Conservation (phyloP, 2,797 vertebrate genomes). For the Halcyon smyrnensis region DNA sequence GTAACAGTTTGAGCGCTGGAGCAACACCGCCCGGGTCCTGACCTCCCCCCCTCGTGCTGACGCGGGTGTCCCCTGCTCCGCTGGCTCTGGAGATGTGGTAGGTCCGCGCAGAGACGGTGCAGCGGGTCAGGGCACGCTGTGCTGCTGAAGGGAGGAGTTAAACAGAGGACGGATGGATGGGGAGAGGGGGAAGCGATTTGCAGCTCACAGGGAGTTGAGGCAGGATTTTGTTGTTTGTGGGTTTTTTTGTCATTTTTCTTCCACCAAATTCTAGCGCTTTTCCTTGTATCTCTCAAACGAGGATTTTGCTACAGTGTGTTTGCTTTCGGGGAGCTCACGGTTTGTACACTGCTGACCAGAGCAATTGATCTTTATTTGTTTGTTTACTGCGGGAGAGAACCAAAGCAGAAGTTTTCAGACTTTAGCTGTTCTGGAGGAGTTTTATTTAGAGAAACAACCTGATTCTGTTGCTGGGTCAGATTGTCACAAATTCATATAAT, state of each 20-base stretch:
- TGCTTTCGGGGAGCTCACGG: background rate
- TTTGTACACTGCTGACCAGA: background rate
- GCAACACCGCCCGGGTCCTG: background rate
- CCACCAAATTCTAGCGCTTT: background rate
- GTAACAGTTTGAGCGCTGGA: background rate
- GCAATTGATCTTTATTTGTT: constrained; percentile 60
- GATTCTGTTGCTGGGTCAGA: background rate
- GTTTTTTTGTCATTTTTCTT: background rate
- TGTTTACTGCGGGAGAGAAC: constrained; percentile 1
- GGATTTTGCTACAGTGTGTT: background rate
- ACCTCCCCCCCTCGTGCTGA: background rate
- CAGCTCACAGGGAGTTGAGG: background rate
- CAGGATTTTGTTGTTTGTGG: background rate
- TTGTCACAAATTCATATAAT: background rate
- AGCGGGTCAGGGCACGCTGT: background rate
- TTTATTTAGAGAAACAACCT: constrained; percentile 9
- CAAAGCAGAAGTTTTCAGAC: background rate
- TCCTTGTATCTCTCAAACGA: background rate
- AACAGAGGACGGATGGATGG: background rate
- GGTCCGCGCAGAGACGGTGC: fast-evolving
- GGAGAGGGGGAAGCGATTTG: background rate
- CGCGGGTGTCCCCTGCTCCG: background rate
- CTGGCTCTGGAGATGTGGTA: background rate
- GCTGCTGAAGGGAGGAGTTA: background rate
- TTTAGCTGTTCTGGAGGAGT: constrained; percentile 13